phyloP scores from a whole-genome alignment of 1,140 invertebrate genomes.

The Dinothrombium tinctorium region DNA sequence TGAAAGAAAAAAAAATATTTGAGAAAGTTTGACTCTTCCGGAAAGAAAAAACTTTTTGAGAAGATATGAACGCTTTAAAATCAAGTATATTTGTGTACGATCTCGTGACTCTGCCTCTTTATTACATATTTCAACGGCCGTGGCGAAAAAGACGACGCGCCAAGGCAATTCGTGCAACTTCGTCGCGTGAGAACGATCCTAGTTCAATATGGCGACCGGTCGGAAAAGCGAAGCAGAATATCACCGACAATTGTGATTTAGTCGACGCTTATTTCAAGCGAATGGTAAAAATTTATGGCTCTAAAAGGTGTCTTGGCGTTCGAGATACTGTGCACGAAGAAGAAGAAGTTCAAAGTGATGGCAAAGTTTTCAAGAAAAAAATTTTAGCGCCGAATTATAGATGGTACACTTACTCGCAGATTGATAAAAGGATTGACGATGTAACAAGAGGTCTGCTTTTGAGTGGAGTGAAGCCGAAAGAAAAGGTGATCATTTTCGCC shows the following conservation, averaged over 20 bases:
- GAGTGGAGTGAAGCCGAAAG: slow-evolving; percentile 25
- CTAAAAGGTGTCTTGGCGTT: slow-evolving; percentile 14
- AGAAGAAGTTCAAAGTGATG: slow-evolving; percentile 78
- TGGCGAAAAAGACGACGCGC: slow-evolving; percentile 31
- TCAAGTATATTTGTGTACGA: slow-evolving; percentile 39
- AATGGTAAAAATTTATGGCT: neutral
- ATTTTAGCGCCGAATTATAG: slow-evolving; percentile 45
- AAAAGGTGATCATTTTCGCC: slow-evolving; percentile 73
- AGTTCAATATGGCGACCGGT: neutral
- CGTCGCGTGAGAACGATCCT: neutral
- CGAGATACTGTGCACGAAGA: slow-evolving; percentile 5
- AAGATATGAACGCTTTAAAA: slow-evolving; percentile 18
- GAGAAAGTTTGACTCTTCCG: no score
- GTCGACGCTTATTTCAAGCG: neutral
- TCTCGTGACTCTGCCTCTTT: slow-evolving; percentile 64
- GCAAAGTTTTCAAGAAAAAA: slow-evolving; percentile 56
- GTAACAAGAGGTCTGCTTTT: slow-evolving; percentile 52
- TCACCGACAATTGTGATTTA: neutral
- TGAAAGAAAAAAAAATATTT: neutral
- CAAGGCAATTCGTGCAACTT: neutral
- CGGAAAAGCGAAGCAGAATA: neutral
- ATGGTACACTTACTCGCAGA: slow-evolving; percentile 62
- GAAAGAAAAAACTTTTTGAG: no score
- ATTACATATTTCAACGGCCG: slow-evolving; percentile 58
- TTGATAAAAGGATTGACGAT: slow-evolving; percentile 39